Evolutionary conservation across 2,888 invertebrate genomes (phyloP).

Genomic region (Dioctria linearis): DNA sequence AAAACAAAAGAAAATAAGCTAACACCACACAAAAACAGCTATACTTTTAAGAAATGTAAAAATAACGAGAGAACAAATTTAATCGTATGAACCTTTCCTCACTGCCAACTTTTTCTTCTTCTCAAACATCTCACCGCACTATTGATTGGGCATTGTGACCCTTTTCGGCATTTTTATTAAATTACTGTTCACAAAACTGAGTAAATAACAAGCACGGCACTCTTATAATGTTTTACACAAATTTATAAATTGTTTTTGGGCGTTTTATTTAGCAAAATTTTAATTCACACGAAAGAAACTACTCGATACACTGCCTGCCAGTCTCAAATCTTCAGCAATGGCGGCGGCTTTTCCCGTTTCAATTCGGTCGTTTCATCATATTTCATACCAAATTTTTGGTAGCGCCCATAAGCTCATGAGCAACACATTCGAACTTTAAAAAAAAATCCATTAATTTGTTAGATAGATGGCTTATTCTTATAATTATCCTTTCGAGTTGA

Average conservation of each 20-base stretch:
- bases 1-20: not conserved
- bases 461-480: not conserved
- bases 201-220: conserved; percentile 6
- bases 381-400: too few species aligned
- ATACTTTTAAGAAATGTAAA: too few species aligned
- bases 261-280: not conserved
- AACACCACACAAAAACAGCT: conserved; percentile 7
- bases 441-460: conserved; percentile 3
- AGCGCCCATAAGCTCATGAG: not conserved
- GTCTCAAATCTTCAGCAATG: conserved; percentile 43
- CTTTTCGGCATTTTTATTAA: not conserved
- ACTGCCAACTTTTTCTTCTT: too few species aligned
- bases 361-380: conserved; percentile 39
- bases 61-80: too few species aligned
- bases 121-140: not conserved
- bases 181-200: conserved; percentile 8
- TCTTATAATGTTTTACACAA: not conserved
- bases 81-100: too few species aligned
- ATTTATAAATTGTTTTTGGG: not conserved
- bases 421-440: not conserved
- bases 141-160: not conserved
- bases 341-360: conserved; percentile 52
- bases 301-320: conserved; percentile 41
- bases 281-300: not conserved
- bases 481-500: not conserved